Percentiles rank a stretch among this genome's conserved stretches.
phyloP scores from a whole-genome alignment of 1,140 invertebrate genomes.

The Drosophila orosa region DNA sequence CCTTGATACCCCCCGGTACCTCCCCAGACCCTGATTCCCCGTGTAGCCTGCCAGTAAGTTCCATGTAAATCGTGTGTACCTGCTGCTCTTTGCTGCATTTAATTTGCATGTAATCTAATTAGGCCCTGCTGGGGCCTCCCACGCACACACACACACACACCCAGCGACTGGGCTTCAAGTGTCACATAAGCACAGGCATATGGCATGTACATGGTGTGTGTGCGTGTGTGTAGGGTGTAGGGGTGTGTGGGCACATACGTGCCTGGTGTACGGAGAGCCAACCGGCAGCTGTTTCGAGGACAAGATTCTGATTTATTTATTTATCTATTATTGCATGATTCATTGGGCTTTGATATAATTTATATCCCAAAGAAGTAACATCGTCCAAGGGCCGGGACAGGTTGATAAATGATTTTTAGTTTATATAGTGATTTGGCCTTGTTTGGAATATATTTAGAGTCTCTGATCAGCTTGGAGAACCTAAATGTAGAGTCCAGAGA shows the following conservation, averaged over 20 bases:
- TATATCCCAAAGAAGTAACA: neutral
- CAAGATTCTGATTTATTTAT: conserved; percentile 30
- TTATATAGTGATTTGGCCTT: neutral
- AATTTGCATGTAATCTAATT: conserved; percentile 75
- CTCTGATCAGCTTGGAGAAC: no score
- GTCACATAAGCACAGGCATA: conserved; percentile 17
- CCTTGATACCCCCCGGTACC: no score
- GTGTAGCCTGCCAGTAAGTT: neutral
- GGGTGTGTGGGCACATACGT: conserved; percentile 23
- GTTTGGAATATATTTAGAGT: neutral
- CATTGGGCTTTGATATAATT: conserved; percentile 33
- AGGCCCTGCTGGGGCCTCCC: conserved; percentile 16
- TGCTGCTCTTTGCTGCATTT: conserved; percentile 54
- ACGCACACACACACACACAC: neutral
- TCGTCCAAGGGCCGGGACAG: neutral
- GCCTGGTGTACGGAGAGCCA: neutral
- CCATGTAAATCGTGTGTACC: conserved; percentile 9
- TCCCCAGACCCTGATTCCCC: neutral
- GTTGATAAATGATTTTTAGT: conserved; percentile 10
- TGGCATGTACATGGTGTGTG: conserved; percentile 14
- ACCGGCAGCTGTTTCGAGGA: conserved; percentile 15
- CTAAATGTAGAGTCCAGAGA: no score
- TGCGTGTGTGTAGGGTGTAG: neutral
- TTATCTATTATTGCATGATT: conserved; percentile 38
- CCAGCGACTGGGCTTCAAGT: conserved; percentile 21